Conservation (phyloP, 2,113 vertebrate genomes). For the Conger conger region DNA sequence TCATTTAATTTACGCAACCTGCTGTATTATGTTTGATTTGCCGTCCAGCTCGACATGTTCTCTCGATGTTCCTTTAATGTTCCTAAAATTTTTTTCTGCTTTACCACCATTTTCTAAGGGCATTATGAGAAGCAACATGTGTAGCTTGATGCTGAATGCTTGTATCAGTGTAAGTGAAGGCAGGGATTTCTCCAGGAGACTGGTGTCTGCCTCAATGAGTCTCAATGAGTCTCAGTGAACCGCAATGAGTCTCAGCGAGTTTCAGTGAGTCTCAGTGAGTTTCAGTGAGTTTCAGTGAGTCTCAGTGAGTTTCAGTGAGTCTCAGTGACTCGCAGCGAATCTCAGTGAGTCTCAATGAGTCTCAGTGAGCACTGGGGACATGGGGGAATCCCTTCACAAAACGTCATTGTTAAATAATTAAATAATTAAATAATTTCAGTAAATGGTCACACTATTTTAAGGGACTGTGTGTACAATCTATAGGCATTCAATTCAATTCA, state of each 20-base stretch:
- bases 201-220: too few species aligned
- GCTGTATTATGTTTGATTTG: slow-evolving; percentile 5
- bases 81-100: neutral
- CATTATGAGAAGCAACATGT: neutral
- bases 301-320: too few species aligned
- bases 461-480: neutral
- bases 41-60: neutral
- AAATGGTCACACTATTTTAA: neutral
- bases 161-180: neutral
- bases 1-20: neutral
- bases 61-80: neutral
- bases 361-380: neutral
- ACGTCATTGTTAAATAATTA: neutral
- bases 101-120: neutral
- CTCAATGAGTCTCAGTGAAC: too few species aligned
- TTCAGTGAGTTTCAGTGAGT: too few species aligned
- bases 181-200: neutral
- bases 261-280: too few species aligned
- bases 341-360: too few species aligned
- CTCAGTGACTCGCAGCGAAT: too few species aligned
- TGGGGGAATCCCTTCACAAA: neutral
- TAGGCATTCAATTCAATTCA: neutral
- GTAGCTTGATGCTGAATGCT: neutral
- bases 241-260: neutral
- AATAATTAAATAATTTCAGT: neutral